phyloP scores from a whole-genome alignment of 2,797 vertebrate species.

The Xiphophorus birchmanni region DNA sequence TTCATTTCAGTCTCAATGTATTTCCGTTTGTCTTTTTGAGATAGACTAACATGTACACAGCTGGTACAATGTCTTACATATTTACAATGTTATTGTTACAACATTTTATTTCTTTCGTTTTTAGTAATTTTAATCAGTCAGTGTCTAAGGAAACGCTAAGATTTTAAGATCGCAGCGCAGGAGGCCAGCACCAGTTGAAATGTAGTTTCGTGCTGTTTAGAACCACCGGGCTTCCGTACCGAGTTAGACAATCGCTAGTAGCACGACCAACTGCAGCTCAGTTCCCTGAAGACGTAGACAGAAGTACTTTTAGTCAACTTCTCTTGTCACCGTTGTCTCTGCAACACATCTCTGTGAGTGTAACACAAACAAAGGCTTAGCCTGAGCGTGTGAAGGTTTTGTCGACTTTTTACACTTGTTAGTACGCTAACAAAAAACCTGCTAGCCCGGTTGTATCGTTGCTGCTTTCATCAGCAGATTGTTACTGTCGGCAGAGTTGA shows the following conservation, averaged over 20 bases:
- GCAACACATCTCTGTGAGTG: neutral
- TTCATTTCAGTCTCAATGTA: neutral
- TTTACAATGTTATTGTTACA: neutral
- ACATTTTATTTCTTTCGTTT: neutral
- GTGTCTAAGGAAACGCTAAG: neutral
- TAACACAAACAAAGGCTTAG: neutral
- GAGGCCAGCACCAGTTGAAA: neutral
- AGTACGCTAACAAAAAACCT: conserved; percentile 43
- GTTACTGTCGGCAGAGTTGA: neutral
- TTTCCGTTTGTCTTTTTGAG: neutral
- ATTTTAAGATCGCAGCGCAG: neutral
- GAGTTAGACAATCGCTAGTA: conserved; percentile 39
- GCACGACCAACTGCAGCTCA: conserved; percentile 38
- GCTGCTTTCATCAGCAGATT: conserved; percentile 20
- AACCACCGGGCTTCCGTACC: conserved; percentile 59
- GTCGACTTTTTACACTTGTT: conserved; percentile 60
- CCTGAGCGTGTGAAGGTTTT: neutral
- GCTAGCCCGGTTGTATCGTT: conserved; percentile 60
- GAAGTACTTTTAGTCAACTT: conserved; percentile 62
- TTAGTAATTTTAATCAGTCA: neutral
- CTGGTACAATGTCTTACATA: neutral
- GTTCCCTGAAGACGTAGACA: conserved; percentile 58
- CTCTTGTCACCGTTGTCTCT: conserved; percentile 5
- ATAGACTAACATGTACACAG: neutral
- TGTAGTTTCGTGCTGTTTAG: conserved; percentile 14